Percentiles rank a stretch among this genome's conserved stretches.
These are phyloP conservation scores for Frankliniella fusca DNA, from an alignment of 2,888 invertebrate species.

Conservation along the genomic window DNA sequence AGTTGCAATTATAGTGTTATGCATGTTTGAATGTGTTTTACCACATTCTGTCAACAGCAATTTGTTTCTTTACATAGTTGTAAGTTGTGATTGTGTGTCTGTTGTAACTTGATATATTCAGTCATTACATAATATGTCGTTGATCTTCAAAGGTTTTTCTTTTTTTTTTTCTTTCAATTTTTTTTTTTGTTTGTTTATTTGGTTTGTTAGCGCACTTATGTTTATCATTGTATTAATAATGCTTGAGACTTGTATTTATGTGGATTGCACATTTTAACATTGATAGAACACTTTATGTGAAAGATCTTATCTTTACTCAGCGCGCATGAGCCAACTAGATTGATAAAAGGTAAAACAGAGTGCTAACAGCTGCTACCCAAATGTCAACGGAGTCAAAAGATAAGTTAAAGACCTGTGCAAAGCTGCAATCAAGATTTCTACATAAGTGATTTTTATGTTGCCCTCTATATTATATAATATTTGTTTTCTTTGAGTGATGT, in stretches of 20 bases:
- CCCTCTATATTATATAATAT: background rate
- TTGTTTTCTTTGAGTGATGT: background rate
- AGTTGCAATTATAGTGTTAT: constrained; percentile 19
- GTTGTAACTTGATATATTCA: constrained; percentile 20
- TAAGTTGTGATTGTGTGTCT: constrained; percentile 21
- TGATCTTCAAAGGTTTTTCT: background rate
- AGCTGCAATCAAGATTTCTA: background rate
- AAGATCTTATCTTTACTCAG: too few species aligned
- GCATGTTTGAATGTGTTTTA: background rate
- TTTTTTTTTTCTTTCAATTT: background rate
- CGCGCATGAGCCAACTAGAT: too few species aligned
- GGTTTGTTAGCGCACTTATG: constrained; percentile 3
- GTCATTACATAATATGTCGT: constrained; percentile 18
- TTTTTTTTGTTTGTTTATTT: background rate
- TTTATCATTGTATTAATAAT: background rate
- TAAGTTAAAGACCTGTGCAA: background rate
- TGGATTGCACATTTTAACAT: background rate
- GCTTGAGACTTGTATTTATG: background rate
- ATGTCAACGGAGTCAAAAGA: background rate
- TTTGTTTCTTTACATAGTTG: background rate
- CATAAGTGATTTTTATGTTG: background rate
- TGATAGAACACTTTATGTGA: background rate
- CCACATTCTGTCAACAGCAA: background rate
- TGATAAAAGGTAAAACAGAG: too few species aligned
- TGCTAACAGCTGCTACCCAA: background rate